phyloP scores from a whole-genome alignment of 2,888 invertebrate genomes.

The Pimpla rufipes region DNA sequence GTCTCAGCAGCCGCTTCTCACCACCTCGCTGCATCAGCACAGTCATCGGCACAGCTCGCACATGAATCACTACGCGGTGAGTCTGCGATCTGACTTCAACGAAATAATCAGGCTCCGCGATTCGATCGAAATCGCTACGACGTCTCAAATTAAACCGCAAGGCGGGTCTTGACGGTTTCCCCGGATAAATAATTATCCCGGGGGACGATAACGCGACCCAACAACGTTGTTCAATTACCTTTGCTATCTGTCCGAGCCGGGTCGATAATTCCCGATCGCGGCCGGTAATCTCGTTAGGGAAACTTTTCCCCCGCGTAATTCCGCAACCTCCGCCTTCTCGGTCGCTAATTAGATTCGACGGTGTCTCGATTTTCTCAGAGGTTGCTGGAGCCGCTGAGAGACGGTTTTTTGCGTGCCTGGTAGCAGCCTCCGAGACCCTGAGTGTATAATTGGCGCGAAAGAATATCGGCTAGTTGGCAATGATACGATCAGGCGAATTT shows the following conservation, averaged over 20 bases:
- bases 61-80: slow-evolving; percentile 83
- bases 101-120: slow-evolving; percentile 15
- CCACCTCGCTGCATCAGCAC: slow-evolving; percentile 83
- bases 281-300: slow-evolving; percentile 79
- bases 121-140: background rate
- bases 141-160: background rate
- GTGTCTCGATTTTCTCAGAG: slow-evolving; percentile 71
- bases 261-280: slow-evolving; percentile 74
- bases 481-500: slow-evolving; percentile 32
- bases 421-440: slow-evolving; percentile 48
- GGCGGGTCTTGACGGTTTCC: background rate
- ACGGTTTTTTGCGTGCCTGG: slow-evolving; percentile 22
- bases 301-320: slow-evolving; percentile 70
- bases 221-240: slow-evolving; percentile 65
- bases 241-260: slow-evolving; percentile 68
- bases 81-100: slow-evolving; percentile 1
- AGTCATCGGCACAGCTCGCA: slow-evolving; percentile 83
- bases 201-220: slow-evolving; percentile 14
- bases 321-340: slow-evolving; percentile 27
- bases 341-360: slow-evolving; percentile 78
- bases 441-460: slow-evolving; percentile 75
- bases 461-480: slow-evolving; percentile 57
- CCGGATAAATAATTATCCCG: slow-evolving; percentile 44
- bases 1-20: slow-evolving; percentile 82
- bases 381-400: background rate